These are phyloP conservation scores for Dendroctonus valens DNA, from an alignment of 1,140 invertebrate genomes.

Conservation along the genomic window DNA sequence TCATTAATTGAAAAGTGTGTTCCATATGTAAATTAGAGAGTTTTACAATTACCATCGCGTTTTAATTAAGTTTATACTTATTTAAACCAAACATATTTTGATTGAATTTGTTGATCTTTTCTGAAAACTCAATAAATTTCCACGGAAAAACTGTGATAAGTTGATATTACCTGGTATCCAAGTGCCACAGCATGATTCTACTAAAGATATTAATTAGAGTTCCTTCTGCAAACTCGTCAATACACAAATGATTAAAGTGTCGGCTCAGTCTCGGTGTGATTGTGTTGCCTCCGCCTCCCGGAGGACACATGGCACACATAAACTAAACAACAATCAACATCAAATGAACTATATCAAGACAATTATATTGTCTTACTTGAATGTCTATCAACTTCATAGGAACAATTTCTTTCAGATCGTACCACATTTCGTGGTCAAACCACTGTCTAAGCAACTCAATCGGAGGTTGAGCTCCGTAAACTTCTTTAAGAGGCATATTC, in stretches of 20 bases:
- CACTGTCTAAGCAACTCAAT: slow-evolving; percentile 89
- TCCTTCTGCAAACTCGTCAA: slow-evolving; percentile 87
- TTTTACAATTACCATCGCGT: no score
- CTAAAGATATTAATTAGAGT: slow-evolving; percentile 86
- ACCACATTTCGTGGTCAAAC: slow-evolving; percentile 90
- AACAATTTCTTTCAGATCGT: slow-evolving; percentile 84
- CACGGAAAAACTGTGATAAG: no score
- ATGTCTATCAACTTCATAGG: slow-evolving; percentile 87
- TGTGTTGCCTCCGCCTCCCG: slow-evolving; percentile 75
- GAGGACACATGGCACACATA: slow-evolving; percentile 77
- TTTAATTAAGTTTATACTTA: no score
- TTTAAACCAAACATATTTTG: no score
- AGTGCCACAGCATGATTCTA: slow-evolving; percentile 91
- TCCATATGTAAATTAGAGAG: no score
- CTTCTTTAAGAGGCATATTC: slow-evolving; percentile 86
- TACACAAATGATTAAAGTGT: slow-evolving; percentile 86
- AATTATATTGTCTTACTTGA: slow-evolving; percentile 56
- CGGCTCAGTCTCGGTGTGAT: slow-evolving; percentile 85
- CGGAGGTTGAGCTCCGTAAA: slow-evolving; percentile 88
- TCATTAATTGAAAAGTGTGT: no score
- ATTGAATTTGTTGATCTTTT: no score
- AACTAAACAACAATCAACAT: slow-evolving; percentile 5
- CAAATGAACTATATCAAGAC: neutral
- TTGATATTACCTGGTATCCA: slow-evolving; percentile 71
- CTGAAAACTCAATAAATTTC: no score